A percentile compares a stretch with the other conserved stretches of the same genome.
Conservation (phyloP, 1,140 invertebrate genomes). For the Papilio helenus region DNA sequence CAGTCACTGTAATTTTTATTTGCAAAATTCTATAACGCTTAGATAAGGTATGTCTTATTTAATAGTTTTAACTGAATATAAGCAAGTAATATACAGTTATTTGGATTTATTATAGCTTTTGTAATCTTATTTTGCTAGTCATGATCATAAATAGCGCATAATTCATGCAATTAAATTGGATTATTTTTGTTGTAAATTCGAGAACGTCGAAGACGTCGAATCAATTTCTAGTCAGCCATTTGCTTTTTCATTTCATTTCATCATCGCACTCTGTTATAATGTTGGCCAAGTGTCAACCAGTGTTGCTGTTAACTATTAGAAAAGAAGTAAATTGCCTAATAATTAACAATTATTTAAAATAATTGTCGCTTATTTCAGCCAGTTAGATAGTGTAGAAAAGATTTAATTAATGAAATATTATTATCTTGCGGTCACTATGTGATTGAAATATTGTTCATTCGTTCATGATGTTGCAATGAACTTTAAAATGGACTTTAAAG, state of each 20-base stretch:
- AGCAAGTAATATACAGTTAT: constrained; percentile 58
- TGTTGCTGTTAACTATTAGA: constrained; percentile 13
- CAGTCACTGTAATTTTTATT: constrained; percentile 63
- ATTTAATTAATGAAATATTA: background rate
- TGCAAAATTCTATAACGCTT: constrained; percentile 66
- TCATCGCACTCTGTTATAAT: constrained; percentile 50
- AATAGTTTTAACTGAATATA: constrained; percentile 54
- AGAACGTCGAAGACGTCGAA: constrained; percentile 73
- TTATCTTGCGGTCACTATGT: no score
- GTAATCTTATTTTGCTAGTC: constrained; percentile 78
- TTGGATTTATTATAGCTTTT: constrained; percentile 64
- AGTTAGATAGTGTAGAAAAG: background rate
- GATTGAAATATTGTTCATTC: no score
- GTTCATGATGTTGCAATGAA: no score
- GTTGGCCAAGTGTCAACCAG: constrained; percentile 33
- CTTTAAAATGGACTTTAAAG: no score
- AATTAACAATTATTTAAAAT: constrained; percentile 8
- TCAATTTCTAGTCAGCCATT: constrained; percentile 76
- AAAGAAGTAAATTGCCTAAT: background rate
- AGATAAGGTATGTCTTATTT: constrained; percentile 63
- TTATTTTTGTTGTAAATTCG: constrained; percentile 68
- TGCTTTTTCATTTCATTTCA: constrained; percentile 77
- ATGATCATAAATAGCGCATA: constrained; percentile 78
- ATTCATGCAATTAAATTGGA: constrained; percentile 80
- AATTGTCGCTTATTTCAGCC: background rate